Percentiles rank a stretch among this genome's conserved stretches.
These are phyloP conservation scores for Drosophila gaucha DNA, from an alignment of 2,888 invertebrate species.

Conservation along the genomic window DNA sequence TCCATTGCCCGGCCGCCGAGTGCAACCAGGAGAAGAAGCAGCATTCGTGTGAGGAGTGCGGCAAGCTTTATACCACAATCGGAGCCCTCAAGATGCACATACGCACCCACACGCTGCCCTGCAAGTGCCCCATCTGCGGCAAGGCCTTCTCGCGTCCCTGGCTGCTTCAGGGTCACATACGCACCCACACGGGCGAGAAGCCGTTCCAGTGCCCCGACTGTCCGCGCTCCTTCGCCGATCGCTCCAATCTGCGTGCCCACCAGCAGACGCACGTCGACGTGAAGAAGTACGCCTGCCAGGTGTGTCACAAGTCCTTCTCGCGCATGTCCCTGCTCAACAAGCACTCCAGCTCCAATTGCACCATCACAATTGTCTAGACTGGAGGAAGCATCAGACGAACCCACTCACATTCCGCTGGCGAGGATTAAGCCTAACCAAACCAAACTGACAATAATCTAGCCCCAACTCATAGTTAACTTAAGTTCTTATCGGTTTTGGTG, in stretches of 20 bases:
- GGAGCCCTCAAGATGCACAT: constrained; percentile 85
- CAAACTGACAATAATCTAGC: constrained; percentile 44
- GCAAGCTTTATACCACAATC: constrained; percentile 83
- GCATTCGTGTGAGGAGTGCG: constrained; percentile 83
- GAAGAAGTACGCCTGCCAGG: constrained; percentile 83
- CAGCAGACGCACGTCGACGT: constrained; percentile 84
- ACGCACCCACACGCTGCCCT: constrained; percentile 83
- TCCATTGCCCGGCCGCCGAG: constrained; percentile 95
- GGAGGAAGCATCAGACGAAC: constrained; percentile 24
- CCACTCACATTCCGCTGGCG: constrained; percentile 72
- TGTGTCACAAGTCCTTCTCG: constrained; percentile 84
- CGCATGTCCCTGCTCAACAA: constrained; percentile 84
- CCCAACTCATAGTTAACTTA: constrained; percentile 47
- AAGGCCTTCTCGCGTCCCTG: constrained; percentile 84
- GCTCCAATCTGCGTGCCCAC: constrained; percentile 84
- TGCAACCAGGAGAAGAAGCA: constrained; percentile 94
- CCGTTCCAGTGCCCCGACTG: constrained; percentile 84
- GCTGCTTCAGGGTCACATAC: constrained; percentile 84
- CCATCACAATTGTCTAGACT: constrained; percentile 79
- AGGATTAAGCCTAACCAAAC: constrained; percentile 53
- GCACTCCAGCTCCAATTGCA: constrained; percentile 83
- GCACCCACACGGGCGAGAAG: constrained; percentile 84
- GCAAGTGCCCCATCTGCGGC: constrained; percentile 84
- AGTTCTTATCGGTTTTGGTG: constrained; percentile 64
- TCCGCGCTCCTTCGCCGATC: constrained; percentile 84